Evolutionary conservation across 2,888 invertebrate species (phyloP), one percentile per base, ranked within the genome.

Genomic region (Anarsia innoxiella): DNA sequence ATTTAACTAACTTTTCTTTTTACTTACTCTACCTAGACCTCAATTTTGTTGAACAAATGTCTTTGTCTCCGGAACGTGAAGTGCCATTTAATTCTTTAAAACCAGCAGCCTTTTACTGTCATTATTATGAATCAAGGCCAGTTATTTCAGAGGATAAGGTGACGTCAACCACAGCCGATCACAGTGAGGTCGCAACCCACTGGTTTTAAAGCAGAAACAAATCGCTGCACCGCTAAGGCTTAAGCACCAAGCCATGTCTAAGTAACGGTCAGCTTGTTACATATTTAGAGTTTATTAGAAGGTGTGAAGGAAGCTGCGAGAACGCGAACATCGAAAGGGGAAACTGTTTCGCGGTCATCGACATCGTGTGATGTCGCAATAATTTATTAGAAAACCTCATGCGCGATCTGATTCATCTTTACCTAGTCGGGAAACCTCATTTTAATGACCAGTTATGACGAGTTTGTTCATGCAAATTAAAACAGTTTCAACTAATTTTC

Each of bases 161-260:
- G 66, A 78, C 74, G 78, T 77, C 71, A n/a, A n/a, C n/a, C n/a
- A n/a, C n/a, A 78, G 45, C 41, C 37, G 53, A 65, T 68, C 57
- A 57, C 63, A 49, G 60, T 67, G 69, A 76, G 75, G 71, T 66
- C 73, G 52, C 66, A 53, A 51, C 65, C 62, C 59, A 67, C 66
- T 47, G 39, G 28, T 33, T 31, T 29, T 12, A 12, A n/a, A n/a
- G n/a, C n/a, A n/a, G 25, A 39, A 40, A 40, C 31, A 38, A 36
- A 45, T 38, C 40, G 43, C 42, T 44, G 44, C 42, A 45, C 37
- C 33, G 45, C 8, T n/a, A n/a, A n/a, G n/a, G 44, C 43, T 33
- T 37, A 33, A 42, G 40, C 39, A 40, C 33, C 49, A 50, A 45
- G 41, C 44, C 19, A 45, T 43, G n/a, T n/a, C n/a, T n/a, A n/a